Evolutionary conservation across 2,888 invertebrate species (phyloP).

Genomic region (Chrysolina americana): DNA sequence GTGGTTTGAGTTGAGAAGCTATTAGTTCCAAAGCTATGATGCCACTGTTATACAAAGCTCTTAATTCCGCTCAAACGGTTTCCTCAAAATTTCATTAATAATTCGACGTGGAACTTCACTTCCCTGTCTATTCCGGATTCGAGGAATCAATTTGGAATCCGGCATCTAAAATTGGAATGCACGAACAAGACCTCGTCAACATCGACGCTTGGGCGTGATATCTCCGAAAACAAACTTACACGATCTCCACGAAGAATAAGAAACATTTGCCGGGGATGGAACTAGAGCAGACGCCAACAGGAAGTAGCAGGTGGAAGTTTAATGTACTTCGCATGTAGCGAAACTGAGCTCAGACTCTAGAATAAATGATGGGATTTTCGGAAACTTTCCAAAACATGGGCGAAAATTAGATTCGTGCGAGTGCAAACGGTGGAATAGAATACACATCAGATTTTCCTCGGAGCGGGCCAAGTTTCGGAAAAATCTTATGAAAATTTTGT

Average conservation of each 20-base stretch:
- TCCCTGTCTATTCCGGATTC: no score
- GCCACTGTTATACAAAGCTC: no score
- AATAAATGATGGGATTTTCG: conserved; percentile 2
- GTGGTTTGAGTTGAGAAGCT: no score
- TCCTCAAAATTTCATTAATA: no score
- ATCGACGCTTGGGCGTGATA: background rate
- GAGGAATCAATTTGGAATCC: no score
- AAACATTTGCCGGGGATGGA: background rate
- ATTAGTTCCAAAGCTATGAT: no score
- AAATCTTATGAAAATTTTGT: background rate
- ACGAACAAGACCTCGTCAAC: background rate
- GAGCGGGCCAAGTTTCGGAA: background rate
- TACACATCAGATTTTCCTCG: background rate
- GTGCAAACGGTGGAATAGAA: background rate
- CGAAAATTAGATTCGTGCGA: background rate
- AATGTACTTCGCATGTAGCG: conserved; percentile 8
- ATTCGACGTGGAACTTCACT: no score
- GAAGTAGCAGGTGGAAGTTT: conserved; percentile 10
- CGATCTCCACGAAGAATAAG: background rate
- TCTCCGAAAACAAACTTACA: background rate
- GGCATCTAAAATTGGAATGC: no score
- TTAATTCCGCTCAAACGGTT: no score
- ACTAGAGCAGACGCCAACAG: background rate
- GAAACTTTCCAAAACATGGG: background rate
- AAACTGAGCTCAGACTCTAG: background rate